Percentiles rank a stretch among this genome's conserved stretches.
Evolutionary conservation across 2,113 vertebrate species (phyloP).

Genomic region (Neogobius melanostomus): DNA sequence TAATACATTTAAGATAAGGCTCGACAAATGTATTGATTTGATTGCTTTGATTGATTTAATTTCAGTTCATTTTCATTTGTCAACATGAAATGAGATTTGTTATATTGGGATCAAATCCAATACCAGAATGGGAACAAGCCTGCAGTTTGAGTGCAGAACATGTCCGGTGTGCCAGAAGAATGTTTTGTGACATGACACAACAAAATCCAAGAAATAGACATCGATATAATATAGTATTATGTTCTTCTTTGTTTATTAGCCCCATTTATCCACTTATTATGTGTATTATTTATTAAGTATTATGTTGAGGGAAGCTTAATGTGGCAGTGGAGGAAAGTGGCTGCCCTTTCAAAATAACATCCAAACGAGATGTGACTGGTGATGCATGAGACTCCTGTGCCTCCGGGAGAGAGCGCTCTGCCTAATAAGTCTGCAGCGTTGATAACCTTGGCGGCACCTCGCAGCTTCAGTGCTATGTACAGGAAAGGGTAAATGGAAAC

Average conservation of each 20-base stretch:
- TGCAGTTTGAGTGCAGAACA: too few relatives aligned
- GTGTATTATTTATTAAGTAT: not conserved
- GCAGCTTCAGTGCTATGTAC: slow-evolving; percentile 46
- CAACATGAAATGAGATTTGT: too few relatives aligned
- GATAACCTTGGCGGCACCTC: slow-evolving; percentile 55
- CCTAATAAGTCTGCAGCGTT: slow-evolving; percentile 44
- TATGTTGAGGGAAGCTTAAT: slow-evolving; percentile 24
- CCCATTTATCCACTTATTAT: slow-evolving; percentile 7
- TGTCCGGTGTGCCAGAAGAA: too few relatives aligned
- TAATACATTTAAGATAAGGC: too few relatives aligned
- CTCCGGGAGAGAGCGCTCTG: slow-evolving; percentile 45
- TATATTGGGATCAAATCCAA: too few relatives aligned
- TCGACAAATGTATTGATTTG: too few relatives aligned
- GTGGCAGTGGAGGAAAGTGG: slow-evolving; percentile 17
- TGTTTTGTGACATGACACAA: too few relatives aligned
- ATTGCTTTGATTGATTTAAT: too few relatives aligned
- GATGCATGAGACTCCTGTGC: slow-evolving; percentile 51
- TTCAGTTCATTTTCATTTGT: too few relatives aligned
- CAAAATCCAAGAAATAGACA: too few relatives aligned
- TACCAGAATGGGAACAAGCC: too few relatives aligned
- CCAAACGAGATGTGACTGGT: slow-evolving; percentile 53
- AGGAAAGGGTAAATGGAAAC: slow-evolving; percentile 32
- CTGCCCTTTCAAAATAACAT: slow-evolving; percentile 30
- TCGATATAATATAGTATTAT: too few relatives aligned
- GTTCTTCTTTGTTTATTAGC: slow-evolving; percentile 20